Base-by-base conservation (phyloP, 2,888 invertebrate species). In the Cephus runcator region DNA sequence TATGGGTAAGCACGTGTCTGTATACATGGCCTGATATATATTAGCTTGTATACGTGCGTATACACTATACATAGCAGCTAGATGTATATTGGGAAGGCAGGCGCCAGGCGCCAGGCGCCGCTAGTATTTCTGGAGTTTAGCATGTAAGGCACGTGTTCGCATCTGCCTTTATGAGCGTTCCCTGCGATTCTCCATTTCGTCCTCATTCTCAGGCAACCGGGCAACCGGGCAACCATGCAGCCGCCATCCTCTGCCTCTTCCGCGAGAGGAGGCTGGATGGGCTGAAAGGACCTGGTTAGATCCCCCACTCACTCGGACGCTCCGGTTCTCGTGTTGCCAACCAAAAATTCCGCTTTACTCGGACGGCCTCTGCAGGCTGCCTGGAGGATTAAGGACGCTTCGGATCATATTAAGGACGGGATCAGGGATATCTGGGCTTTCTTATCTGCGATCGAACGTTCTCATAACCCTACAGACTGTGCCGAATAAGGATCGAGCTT, bases 131-230 rank as follows among this genome's bases (percentile, higher is more conserved):
- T 34, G 34, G 79, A 84, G 81, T 83, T 84, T 83, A 87, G 90
- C 89, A 91, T 91, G 91, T 90, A 88, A 89, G 87, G 90, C 91
- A 91, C 90, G 90, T 89, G 89, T 88, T 88, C 88, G 88, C 89
- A 89, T 90, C 89, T 87, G 87, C 88, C 89, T 90, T 90, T 90
- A 91, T 89, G 90, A 90, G 88, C 86, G 87, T 87, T 90, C 86
- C 85, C 85, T 82, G 87, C 87, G 86, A 88, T 89, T 89, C 87
- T 85, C 87, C 88, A 86, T 89, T 88, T 88, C 88, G 87, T 87
- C 85, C 89, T 89, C 88, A 87, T 90, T 90, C 88, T 87, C 86
- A 11, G 69, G 33, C 69, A 80, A 81, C 83, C 83, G 83, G 82
- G 80, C 84, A 83, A 73, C 78, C 34, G 11, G 34, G 31, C 31